Base-by-base conservation (phyloP, 2,797 vertebrate genomes). In the Mormyrus hasselquistii region DNA sequence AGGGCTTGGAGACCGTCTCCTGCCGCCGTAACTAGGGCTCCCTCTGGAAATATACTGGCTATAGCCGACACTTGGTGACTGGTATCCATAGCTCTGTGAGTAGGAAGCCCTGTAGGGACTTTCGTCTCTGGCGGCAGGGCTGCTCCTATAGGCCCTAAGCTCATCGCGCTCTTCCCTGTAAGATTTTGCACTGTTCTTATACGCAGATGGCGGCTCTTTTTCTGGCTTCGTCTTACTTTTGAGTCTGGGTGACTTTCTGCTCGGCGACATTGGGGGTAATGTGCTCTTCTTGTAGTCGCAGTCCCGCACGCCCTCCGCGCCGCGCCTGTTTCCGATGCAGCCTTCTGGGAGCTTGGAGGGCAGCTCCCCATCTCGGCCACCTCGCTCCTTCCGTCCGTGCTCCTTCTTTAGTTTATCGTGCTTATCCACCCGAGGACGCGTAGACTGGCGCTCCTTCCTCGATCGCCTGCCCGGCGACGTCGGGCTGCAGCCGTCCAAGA, bases 131-230 rank as follows among this genome's bases (percentile, higher is more conserved):
- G 95, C 93, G 86, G 93, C 94, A 88, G 96, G 96, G 92, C 96
- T 97, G 92, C 93, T 95, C 91, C 96, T 94, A 93, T 97, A 97
- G 59, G 96, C 95, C 96, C 96, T 95, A 88, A 96, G 59, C 29
- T 89, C 88, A 6, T 89, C 88, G 4, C 88, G 82, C 5, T 98
- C 65, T 73, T 73, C 98, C 89, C 98, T 94, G 93, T 99, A 99
- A 55, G 98, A 97, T 90, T 98, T 98, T 29, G 98, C 97, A 29
- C 98, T 95, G 47, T 99, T 97, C 92, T 96, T 97, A 91, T 99
- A 98, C 0, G 97, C 97, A 85, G 97, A 97, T 0, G 97, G 97
- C 0, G 97, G 92, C 85, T 97, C 95, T 91, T 96, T 97, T 0
- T 96, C 95, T 1, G 85, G 50, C 4, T n/a, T 52, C 29, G 94